phyloP scores from a whole-genome alignment of 2,888 invertebrate genomes.

The Plagodis dolabraria region DNA sequence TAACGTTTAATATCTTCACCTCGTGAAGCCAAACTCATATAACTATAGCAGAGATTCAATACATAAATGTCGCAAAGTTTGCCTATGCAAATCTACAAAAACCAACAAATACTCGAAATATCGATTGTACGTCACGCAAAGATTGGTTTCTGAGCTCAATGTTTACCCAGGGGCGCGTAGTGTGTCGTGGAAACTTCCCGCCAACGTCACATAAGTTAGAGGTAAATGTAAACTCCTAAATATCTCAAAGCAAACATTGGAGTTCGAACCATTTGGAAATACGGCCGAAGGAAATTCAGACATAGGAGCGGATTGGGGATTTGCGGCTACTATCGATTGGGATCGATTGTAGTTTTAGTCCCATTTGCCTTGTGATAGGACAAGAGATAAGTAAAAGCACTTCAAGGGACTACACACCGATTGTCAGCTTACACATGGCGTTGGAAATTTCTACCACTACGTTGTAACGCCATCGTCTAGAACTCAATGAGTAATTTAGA shows the following conservation, averaged over 20 bases:
- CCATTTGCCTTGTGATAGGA: not conserved
- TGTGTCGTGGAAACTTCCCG: constrained; percentile 31
- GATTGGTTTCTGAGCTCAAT: constrained; percentile 31
- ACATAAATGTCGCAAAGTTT: constrained; percentile 3
- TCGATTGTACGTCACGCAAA: constrained; percentile 29
- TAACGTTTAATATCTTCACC: too few relatives aligned
- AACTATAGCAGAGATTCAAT: too few relatives aligned
- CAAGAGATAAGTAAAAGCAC: not conserved
- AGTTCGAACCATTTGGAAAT: constrained; percentile 60
- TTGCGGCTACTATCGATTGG: constrained; percentile 14
- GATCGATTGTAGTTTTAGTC: constrained; percentile 19
- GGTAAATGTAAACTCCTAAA: constrained; percentile 54
- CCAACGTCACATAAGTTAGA: constrained; percentile 47
- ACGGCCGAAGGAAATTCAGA: constrained; percentile 42
- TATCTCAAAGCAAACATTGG: constrained; percentile 71
- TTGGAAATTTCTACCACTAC: too few relatives aligned
- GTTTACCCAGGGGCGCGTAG: constrained; percentile 26
- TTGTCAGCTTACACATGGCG: too few relatives aligned
- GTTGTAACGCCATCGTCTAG: too few relatives aligned
- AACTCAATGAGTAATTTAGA: too few relatives aligned
- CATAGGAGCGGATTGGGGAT: constrained; percentile 19
- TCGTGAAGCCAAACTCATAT: too few relatives aligned
- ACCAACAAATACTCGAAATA: constrained; percentile 30
- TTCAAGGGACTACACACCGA: too few relatives aligned
- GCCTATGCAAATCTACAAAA: constrained; percentile 22